phyloP scores from a whole-genome alignment of 2,113 vertebrate genomes.

The Heliornis fulica region DNA sequence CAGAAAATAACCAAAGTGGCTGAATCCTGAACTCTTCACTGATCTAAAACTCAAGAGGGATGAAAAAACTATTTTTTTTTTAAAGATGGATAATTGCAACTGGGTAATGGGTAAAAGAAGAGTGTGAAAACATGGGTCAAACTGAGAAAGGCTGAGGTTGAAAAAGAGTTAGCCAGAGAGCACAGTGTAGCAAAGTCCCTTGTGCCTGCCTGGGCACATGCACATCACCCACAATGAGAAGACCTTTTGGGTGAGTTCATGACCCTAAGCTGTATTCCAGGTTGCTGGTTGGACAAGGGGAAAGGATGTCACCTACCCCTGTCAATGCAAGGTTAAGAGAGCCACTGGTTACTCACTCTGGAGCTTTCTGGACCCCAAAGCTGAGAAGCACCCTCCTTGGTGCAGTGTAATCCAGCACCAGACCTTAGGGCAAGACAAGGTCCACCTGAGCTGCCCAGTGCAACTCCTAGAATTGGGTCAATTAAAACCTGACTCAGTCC shows the following conservation, averaged over 20 bases:
- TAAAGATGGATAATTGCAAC: neutral
- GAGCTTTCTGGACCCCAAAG: neutral
- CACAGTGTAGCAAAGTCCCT: neutral
- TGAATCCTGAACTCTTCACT: neutral
- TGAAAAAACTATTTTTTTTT: no score
- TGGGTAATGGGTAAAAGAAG: neutral
- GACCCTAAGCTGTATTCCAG: neutral
- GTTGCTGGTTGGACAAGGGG: neutral
- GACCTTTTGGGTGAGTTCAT: rapidly evolving
- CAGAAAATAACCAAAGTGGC: neutral
- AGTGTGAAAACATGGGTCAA: neutral
- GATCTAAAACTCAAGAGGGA: neutral
- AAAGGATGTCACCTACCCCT: neutral
- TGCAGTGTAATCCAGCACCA: neutral
- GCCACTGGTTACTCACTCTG: neutral
- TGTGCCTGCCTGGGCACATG: neutral
- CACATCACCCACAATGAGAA: neutral
- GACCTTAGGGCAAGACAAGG: neutral
- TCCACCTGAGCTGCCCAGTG: neutral
- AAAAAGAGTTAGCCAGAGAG: neutral
- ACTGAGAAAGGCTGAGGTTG: neutral
- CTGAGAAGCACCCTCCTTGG: neutral
- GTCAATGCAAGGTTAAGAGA: neutral
- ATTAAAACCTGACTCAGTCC: neutral
- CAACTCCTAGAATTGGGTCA: neutral